Evolutionary conservation across 2,113 vertebrate species (phyloP).

Genomic region (Brachypodius melanocephalos): DNA sequence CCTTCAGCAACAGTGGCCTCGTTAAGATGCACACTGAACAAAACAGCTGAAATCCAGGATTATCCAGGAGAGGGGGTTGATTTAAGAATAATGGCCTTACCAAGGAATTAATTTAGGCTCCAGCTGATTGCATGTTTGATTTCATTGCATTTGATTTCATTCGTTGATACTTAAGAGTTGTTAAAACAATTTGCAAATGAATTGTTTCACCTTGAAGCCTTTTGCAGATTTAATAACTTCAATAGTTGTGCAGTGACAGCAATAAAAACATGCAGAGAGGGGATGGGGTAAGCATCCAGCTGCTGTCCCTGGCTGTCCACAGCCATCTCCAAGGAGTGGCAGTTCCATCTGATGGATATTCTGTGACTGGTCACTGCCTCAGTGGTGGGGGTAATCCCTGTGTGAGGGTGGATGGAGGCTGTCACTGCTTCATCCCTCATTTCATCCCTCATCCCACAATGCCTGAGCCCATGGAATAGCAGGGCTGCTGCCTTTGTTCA

Average conservation of each 20-base stretch:
- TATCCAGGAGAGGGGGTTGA: background rate
- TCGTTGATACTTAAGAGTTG: background rate
- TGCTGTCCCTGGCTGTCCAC: accelerated
- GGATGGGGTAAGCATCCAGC: background rate
- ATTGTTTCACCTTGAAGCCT: background rate
- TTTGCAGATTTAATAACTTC: background rate
- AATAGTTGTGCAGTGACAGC: background rate
- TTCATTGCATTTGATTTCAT: background rate
- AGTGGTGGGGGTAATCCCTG: background rate
- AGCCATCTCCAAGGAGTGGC: background rate
- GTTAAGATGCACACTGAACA: background rate
- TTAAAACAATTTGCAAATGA: background rate
- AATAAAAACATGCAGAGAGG: background rate
- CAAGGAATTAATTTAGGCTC: background rate
- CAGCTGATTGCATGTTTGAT: background rate
- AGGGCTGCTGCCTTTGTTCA: background rate
- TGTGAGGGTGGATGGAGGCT: background rate
- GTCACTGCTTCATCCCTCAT: background rate
- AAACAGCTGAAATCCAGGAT: background rate
- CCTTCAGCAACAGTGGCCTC: background rate
- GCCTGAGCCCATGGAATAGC: accelerated
- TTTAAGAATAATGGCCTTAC: background rate
- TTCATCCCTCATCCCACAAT: background rate
- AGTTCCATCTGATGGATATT: background rate
- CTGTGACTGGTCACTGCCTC: background rate